Evolutionary conservation across 2,888 invertebrate species (phyloP).

Genomic region (Heliconius cydno): DNA sequence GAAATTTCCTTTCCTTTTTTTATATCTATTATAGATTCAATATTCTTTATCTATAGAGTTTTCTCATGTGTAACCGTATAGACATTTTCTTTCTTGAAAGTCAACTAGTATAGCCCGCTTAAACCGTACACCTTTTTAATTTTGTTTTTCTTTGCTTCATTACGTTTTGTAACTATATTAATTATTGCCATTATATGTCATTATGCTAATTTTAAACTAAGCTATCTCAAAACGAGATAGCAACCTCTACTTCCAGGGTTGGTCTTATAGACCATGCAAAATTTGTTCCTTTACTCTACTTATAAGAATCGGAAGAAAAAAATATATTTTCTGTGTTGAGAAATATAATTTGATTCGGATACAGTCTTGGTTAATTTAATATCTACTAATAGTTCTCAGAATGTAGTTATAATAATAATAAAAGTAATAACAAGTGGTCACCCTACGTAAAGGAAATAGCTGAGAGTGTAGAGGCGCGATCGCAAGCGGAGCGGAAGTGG

Average conservation of each 20-base stretch:
- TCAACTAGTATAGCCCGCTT: no score
- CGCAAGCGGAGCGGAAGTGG: constrained; percentile 76
- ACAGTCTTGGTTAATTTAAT: background rate
- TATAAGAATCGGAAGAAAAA: background rate
- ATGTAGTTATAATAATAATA: constrained; percentile 6
- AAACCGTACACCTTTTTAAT: no score
- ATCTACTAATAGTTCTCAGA: background rate
- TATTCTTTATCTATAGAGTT: background rate
- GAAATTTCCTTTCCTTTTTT: no score
- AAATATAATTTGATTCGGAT: background rate
- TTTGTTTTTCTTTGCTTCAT: no score
- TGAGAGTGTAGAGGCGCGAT: constrained; percentile 72
- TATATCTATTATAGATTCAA: background rate
- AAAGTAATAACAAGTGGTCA: constrained; percentile 56
- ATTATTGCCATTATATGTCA: no score
- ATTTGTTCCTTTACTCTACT: no score
- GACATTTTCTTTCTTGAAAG: background rate
- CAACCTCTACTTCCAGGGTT: background rate
- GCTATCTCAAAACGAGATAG: background rate
- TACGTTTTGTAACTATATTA: no score
- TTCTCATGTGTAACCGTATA: background rate
- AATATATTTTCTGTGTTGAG: background rate
- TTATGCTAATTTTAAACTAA: background rate
- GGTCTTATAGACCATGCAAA: no score
- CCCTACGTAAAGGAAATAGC: constrained; percentile 80